Evolutionary conservation across 2,113 vertebrate genomes (phyloP).

Genomic region (Rhynchopsitta pachyrhyncha): DNA sequence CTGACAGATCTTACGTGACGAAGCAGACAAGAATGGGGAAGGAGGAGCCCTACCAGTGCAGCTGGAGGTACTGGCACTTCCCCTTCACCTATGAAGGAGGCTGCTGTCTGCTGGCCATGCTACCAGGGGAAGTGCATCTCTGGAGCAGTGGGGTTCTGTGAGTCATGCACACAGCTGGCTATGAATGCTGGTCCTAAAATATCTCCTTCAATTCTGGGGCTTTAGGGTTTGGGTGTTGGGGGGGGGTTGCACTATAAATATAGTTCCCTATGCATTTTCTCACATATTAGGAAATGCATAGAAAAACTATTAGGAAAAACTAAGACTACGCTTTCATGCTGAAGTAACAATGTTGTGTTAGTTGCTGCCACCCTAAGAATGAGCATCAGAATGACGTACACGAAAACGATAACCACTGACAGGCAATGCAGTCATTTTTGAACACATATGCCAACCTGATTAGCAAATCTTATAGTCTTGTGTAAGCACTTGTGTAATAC

Average conservation of each 20-base stretch:
- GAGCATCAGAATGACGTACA: neutral
- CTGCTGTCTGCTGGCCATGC: neutral
- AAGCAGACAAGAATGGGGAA: neutral
- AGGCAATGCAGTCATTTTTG: neutral
- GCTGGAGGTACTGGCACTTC: neutral
- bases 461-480: neutral
- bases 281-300: neutral
- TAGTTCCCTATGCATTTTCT: neutral
- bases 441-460: neutral
- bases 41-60: neutral
- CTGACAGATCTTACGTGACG: fast-evolving
- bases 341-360: neutral
- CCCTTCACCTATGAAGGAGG: neutral
- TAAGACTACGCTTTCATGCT: neutral
- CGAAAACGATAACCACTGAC: neutral
- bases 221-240: neutral
- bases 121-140: fast-evolving
- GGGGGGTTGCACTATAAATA: neutral
- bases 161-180: neutral
- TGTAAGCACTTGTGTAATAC: neutral
- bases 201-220: neutral
- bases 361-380: neutral
- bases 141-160: fast-evolving
- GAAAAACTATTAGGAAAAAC: neutral
- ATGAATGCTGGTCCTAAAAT: neutral